Base-by-base conservation (phyloP, 2,888 invertebrate species). In the Ceramica pisi region DNA sequence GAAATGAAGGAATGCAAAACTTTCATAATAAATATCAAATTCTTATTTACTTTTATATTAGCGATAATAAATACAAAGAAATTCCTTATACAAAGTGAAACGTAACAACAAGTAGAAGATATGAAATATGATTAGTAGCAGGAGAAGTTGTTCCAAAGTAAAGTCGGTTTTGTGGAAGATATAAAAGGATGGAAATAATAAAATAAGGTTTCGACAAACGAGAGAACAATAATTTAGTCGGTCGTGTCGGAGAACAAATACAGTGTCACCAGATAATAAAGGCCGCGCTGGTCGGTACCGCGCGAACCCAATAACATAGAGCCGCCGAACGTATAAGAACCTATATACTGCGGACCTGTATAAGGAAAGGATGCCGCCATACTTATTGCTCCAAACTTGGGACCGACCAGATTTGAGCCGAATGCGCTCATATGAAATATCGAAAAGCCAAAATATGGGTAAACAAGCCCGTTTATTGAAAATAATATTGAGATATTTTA, bases 221-320 rank as follows among this genome's bases (percentile, higher is more conserved):
- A 84, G 86, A 85, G 83, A 86, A 88, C 85, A 89, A 90, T 92
- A 92, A 92, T 92, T 91, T 90, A 88, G 89, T 88, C 78, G 83
- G 86, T 87, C 89, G 87, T 89, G 86, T 88, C 80, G 79, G 86
- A 85, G 89, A 90, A 91, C 90, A 92, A 92, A 92, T 90, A 90
- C 90, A 90, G 90, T 91, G 91, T 90, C 90, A 90, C 90, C 90
- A 89, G 90, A 92, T 92, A 93, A 92, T 92, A 92, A 91, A 90
- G 87, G 90, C 85, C 85, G 88, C 88, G 86, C 84, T 88, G 82
- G 89, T 88, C 88, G 81, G 87, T 88, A 87, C 89, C 89, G 88
- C 85, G 86, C 87, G 84, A 86, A 89, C 88, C 90, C 90, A 91
- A 92, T 92, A 92, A 89, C 84, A 86, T 75, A 75, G 86, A 88